Percentiles rank a stretch among this genome's conserved stretches.
phyloP scores from a whole-genome alignment of 2,888 invertebrate genomes.

The Leptura quadrifasciata region DNA sequence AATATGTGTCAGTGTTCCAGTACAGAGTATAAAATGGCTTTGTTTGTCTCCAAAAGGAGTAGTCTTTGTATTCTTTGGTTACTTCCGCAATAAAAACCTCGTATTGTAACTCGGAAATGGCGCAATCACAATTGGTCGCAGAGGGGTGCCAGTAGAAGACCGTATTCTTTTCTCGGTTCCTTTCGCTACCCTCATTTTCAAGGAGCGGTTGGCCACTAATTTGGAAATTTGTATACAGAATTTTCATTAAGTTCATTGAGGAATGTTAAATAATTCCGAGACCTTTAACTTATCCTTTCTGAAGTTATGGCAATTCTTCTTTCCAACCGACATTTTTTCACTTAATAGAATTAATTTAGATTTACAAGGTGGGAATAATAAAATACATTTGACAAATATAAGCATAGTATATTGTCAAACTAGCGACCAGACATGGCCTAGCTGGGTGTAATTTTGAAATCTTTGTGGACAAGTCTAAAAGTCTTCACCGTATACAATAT shows the following conservation, averaged over 20 bases:
- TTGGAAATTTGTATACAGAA: constrained; percentile 7
- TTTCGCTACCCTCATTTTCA: constrained; percentile 50
- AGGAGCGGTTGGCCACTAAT: constrained; percentile 32
- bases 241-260: constrained; percentile 6
- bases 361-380: no score
- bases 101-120: constrained; percentile 68
- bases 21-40: constrained; percentile 41
- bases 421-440: no score
- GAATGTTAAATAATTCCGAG: neutral
- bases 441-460: no score
- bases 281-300: neutral
- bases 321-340: no score
- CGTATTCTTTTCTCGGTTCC: constrained; percentile 63
- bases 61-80: constrained; percentile 65
- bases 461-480: no score
- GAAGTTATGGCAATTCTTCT: no score
- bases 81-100: constrained; percentile 67
- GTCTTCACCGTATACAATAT: no score
- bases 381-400: no score
- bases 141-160: constrained; percentile 61
- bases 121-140: constrained; percentile 68
- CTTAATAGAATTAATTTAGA: no score
- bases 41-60: constrained; percentile 51
- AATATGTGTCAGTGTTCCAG: constrained; percentile 49
- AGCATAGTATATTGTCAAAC: no score